Percentiles rank a stretch among this genome's conserved stretches.
These are phyloP conservation scores for Geococcyx californianus DNA, from an alignment of 2,113 vertebrate species.

Conservation along the genomic window DNA sequence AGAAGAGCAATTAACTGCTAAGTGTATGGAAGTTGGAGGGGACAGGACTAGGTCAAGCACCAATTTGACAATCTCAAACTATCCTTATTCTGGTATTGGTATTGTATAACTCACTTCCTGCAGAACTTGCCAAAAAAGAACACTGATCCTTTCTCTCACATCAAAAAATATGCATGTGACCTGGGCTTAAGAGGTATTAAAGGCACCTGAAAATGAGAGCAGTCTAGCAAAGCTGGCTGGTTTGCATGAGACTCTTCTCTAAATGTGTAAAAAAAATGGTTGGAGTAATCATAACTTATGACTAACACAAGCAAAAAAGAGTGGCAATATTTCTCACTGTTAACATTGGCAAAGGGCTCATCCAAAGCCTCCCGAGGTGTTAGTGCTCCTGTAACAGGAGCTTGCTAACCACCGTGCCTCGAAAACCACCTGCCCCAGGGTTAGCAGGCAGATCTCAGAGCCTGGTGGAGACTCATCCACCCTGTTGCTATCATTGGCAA, in stretches of 20 bases:
- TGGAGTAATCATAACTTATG: neutral
- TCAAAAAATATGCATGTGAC: neutral
- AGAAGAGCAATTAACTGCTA: neutral
- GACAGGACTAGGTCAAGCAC: neutral
- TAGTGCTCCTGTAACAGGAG: fast-evolving
- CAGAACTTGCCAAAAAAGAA: neutral
- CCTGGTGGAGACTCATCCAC: fast-evolving
- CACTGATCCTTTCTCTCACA: neutral
- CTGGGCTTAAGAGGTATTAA: neutral
- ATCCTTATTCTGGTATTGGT: no score
- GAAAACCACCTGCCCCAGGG: fast-evolving
- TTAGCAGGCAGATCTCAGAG: fast-evolving
- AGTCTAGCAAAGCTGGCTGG: neutral
- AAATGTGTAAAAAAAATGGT: neutral
- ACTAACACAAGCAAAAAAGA: neutral
- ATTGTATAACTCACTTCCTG: neutral
- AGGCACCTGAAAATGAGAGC: neutral
- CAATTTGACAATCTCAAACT: neutral
- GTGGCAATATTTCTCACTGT: neutral
- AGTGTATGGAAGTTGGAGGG: neutral
- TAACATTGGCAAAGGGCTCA: neutral
- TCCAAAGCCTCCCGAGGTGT: fast-evolving
- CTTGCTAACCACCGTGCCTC: fast-evolving
- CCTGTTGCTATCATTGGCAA: fast-evolving
- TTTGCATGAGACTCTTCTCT: neutral